These are phyloP conservation scores for Plebejus melissa DNA, from an alignment of 2,888 invertebrate genomes.

Conservation along the genomic window DNA sequence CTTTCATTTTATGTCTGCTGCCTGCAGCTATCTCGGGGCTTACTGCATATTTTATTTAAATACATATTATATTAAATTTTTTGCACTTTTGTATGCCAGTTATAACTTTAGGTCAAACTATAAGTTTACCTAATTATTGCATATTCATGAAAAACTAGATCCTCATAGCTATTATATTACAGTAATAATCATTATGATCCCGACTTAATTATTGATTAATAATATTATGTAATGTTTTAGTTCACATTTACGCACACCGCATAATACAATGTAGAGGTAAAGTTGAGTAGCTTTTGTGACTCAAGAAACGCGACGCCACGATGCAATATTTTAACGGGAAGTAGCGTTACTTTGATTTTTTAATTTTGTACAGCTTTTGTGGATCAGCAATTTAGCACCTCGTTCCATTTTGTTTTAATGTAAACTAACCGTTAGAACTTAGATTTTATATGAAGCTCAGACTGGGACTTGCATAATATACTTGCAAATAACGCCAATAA, in stretches of 20 bases:
- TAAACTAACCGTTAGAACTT: not conserved
- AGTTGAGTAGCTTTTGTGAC: too few relatives aligned
- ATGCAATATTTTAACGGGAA: not conserved
- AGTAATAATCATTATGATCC: not conserved
- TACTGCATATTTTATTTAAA: slow-evolving; percentile 4
- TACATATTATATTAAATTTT: not conserved
- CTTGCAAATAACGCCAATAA: too few relatives aligned
- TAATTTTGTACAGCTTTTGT: not conserved
- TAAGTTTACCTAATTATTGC: too few relatives aligned
- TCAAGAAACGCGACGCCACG: too few relatives aligned
- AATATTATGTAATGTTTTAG: not conserved
- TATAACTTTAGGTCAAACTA: not conserved
- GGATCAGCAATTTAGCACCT: not conserved
- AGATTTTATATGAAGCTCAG: not conserved
- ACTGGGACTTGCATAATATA: not conserved
- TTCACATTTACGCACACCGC: not conserved
- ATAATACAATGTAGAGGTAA: too few relatives aligned
- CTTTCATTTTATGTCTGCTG: slow-evolving; percentile 7
- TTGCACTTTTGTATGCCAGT: not conserved
- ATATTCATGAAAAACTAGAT: too few relatives aligned
- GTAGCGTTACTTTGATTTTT: too few relatives aligned
- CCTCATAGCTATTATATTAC: not conserved
- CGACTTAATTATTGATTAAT: too few relatives aligned
- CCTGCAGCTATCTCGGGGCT: slow-evolving; percentile 4
- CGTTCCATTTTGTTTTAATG: not conserved